phyloP scores from a whole-genome alignment of 1,140 invertebrate species.

The Atopsyche davidsoni region DNA sequence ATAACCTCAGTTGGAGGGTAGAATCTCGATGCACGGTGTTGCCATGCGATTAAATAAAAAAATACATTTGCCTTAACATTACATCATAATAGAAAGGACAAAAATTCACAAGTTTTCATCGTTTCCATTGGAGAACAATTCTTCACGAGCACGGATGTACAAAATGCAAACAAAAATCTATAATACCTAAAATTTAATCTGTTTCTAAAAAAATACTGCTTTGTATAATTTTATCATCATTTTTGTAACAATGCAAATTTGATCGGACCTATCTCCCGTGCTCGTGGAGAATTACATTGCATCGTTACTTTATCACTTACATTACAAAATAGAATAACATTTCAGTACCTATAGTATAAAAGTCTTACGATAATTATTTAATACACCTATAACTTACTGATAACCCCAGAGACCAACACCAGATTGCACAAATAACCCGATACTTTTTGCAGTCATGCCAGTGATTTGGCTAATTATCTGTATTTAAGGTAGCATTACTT shows the following conservation, averaged over 20 bases:
- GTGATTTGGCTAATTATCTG: constrained; percentile 26
- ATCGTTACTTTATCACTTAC: neutral
- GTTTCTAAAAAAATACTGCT: neutral
- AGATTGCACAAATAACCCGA: constrained; percentile 55
- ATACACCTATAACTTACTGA: constrained; percentile 35
- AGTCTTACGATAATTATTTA: constrained; percentile 21
- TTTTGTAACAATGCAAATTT: constrained; percentile 7
- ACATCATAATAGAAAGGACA: constrained; percentile 27
- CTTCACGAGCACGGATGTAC: constrained; percentile 21
- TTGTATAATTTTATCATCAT: too few species aligned
- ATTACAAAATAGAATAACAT: neutral
- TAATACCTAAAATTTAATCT: neutral
- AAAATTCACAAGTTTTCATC: constrained; percentile 21
- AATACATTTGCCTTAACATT: neutral
- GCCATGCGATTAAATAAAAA: constrained; percentile 4
- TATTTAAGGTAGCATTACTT: too few species aligned
- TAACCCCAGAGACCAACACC: constrained; percentile 49
- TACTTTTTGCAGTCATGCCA: constrained; percentile 52
- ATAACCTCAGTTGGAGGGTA: constrained; percentile 10
- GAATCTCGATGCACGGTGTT: constrained; percentile 12
- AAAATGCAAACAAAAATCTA: constrained; percentile 1
- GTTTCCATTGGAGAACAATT: constrained; percentile 29
- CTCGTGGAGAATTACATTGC: neutral
- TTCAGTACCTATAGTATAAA: neutral
- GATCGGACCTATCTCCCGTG: neutral